phyloP scores from a whole-genome alignment of 2,113 vertebrate species.

The Sorex araneus region DNA sequence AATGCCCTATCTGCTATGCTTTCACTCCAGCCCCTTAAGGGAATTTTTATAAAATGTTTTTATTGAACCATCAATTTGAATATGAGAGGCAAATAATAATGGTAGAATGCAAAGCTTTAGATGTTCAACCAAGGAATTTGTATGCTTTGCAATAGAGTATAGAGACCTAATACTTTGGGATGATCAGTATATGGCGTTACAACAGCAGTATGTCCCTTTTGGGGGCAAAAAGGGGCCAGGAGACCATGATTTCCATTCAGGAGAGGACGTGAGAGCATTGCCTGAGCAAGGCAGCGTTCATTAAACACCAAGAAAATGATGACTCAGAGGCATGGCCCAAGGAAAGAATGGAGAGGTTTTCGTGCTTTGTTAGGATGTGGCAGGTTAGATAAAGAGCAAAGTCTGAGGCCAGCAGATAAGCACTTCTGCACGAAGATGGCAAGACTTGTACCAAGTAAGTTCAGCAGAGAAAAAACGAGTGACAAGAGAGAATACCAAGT shows the following conservation, averaged over 20 bases:
- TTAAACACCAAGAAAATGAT: not conserved
- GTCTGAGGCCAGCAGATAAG: not conserved
- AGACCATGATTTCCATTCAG: not conserved
- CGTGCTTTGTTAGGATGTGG: not conserved
- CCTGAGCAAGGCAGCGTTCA: not conserved
- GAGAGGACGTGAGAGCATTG: not conserved
- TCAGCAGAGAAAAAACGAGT: not conserved
- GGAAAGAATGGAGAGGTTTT: not conserved
- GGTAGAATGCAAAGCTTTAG: not conserved
- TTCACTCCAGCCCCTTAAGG: too few relatives aligned
- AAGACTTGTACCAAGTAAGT: not conserved
- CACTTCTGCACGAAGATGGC: not conserved
- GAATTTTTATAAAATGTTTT: too few relatives aligned
- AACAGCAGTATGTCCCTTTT: not conserved
- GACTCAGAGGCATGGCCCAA: accelerated
- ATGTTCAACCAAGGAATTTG: not conserved
- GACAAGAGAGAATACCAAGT: not conserved
- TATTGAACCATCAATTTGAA: constrained; percentile 1
- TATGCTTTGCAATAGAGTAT: not conserved
- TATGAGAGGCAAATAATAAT: not conserved
- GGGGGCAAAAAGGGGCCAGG: not conserved
- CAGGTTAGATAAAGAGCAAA: not conserved
- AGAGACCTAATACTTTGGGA: not conserved
- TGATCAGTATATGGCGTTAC: not conserved
- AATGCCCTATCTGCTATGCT: too few relatives aligned